Percentiles rank a stretch among this genome's conserved stretches.
Conservation (phyloP, 1,140 invertebrate genomes). For the Drosophila pruinosa region DNA sequence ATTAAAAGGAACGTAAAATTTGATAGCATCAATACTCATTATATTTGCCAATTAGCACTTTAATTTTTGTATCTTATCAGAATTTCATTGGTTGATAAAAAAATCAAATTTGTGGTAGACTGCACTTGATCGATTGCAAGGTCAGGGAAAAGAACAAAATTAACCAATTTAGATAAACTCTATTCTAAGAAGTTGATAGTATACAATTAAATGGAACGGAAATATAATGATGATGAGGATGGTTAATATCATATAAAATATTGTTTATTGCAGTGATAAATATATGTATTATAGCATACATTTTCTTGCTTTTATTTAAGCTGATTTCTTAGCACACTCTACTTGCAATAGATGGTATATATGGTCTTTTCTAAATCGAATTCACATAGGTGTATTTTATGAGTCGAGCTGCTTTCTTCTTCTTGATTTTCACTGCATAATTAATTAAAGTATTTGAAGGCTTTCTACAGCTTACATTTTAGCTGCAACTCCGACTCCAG, state of each 20-base stretch:
- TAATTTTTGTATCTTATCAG: too few species aligned
- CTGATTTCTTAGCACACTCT: too few species aligned
- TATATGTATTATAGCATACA: too few species aligned
- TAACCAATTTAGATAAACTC: background rate
- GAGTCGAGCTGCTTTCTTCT: background rate
- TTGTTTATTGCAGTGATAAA: too few species aligned
- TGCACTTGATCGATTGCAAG: background rate
- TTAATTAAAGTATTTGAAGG: constrained; percentile 58
- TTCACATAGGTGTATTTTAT: background rate
- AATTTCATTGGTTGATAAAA: background rate
- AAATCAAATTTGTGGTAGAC: background rate
- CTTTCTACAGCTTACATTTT: background rate
- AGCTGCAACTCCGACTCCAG: background rate
- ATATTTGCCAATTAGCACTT: too few species aligned
- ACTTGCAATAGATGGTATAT: too few species aligned
- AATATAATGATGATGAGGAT: too few species aligned
- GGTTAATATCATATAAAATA: too few species aligned
- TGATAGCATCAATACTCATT: too few species aligned
- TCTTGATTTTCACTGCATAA: constrained; percentile 66
- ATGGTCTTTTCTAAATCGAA: background rate
- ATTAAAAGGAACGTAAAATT: too few species aligned
- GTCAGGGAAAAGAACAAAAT: background rate
- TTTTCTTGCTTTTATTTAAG: too few species aligned
- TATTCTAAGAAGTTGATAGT: background rate
- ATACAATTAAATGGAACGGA: background rate